Conservation (phyloP, 2,888 invertebrate species). For the Arctia plantaginis region DNA sequence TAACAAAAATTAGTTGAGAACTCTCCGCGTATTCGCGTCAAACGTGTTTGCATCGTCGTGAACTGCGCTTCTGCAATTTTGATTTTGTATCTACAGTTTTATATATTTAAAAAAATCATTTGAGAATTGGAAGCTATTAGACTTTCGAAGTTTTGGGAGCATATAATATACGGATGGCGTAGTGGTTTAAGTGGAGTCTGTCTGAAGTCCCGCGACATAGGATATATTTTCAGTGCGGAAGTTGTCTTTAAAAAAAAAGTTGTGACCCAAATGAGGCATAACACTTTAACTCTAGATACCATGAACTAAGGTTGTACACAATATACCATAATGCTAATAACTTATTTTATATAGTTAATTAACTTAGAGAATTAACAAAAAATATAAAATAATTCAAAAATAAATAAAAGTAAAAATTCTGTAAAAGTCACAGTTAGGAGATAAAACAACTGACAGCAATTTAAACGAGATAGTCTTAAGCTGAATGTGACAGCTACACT, state of each 20-base stretch:
- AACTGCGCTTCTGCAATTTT: conserved; percentile 4
- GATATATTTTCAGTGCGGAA: too few species aligned
- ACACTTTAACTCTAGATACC: not conserved
- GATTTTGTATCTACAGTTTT: conserved; percentile 31
- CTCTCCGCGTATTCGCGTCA: conserved; percentile 45
- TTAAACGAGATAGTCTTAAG: not conserved
- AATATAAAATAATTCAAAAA: too few species aligned
- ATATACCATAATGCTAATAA: too few species aligned
- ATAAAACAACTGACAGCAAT: not conserved
- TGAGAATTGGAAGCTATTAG: not conserved
- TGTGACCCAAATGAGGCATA: too few species aligned
- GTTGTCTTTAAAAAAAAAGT: too few species aligned
- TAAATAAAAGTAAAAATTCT: too few species aligned
- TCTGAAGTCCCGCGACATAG: too few species aligned
- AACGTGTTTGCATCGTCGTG: conserved; percentile 52
- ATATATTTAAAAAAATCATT: conserved; percentile 34
- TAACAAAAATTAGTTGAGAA: conserved; percentile 68
- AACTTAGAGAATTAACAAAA: too few species aligned
- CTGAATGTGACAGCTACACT: not conserved
- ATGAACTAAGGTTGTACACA: not conserved
- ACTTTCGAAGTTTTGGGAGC: not conserved
- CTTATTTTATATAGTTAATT: too few species aligned
- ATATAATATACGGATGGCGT: too few species aligned
- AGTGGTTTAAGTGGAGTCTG: too few species aligned
- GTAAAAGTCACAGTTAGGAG: too few species aligned